Conservation (phyloP, 2,113 vertebrate species). For the Notothenia rossii region DNA sequence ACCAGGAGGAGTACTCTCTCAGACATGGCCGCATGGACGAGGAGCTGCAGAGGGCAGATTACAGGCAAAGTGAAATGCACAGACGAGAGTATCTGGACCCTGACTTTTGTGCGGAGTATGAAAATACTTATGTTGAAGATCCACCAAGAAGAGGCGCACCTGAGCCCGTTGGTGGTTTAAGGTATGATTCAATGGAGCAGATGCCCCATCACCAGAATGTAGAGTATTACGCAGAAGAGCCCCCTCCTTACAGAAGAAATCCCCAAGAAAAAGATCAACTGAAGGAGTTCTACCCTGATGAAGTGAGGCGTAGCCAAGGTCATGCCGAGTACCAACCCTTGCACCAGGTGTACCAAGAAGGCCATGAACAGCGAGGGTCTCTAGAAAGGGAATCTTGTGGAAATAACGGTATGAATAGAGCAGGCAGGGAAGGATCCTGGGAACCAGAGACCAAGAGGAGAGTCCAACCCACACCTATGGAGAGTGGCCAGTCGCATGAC, state of each 20-base stretch:
- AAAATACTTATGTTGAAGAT: conserved; percentile 30
- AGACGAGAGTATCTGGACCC: conserved; percentile 16
- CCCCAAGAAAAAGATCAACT: conserved; percentile 56
- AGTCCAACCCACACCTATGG: conserved; percentile 16
- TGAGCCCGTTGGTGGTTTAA: not conserved
- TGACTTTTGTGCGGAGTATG: conserved; percentile 25
- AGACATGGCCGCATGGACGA: not conserved
- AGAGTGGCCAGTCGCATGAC: conserved; percentile 1
- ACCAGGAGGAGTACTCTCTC: not conserved
- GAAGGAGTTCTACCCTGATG: conserved; percentile 64
- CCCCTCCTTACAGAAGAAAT: conserved; percentile 24
- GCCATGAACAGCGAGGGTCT: conserved; percentile 30
- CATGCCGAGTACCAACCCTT: conserved; percentile 16
- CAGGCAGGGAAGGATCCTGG: conserved; percentile 31
- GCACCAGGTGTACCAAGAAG: conserved; percentile 2
- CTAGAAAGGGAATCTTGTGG: conserved; percentile 41
- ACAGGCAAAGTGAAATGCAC: conserved; percentile 6
- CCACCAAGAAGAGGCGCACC: conserved; percentile 12
- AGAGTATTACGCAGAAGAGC: conserved; percentile 41
- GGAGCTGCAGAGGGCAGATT: not conserved
- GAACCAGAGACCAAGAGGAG: conserved; percentile 55
- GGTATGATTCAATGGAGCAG: conserved; percentile 29
- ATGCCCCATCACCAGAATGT: not conserved
- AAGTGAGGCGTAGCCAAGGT: conserved; percentile 27
- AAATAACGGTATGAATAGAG: conserved; percentile 14